Evolutionary conservation across 2,113 vertebrate genomes (phyloP).

Genomic region (Nesospiza acunhae): DNA sequence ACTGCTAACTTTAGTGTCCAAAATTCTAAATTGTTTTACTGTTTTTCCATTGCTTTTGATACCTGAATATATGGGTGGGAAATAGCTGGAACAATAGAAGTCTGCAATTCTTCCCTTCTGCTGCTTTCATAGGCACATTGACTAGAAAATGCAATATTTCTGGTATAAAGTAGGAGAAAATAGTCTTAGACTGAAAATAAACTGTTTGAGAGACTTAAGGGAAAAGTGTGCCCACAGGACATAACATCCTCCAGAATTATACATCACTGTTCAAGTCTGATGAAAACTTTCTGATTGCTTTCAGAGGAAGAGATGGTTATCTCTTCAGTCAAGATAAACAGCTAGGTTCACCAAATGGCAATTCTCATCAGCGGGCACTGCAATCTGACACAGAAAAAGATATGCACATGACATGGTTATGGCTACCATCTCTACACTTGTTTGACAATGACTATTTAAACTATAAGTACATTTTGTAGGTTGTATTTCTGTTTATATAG

Average conservation of each 20-base stretch:
- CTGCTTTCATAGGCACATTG: not conserved
- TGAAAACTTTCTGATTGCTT: slow-evolving; percentile 36
- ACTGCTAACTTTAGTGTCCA: not conserved
- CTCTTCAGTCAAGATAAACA: not conserved
- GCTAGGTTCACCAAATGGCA: not conserved
- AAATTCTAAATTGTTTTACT: not conserved
- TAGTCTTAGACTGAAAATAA: slow-evolving; percentile 21
- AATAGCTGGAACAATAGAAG: not conserved
- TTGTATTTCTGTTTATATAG: not conserved
- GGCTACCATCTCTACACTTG: not conserved
- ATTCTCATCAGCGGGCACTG: not conserved
- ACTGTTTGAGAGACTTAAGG: not conserved
- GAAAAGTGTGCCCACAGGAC: slow-evolving; percentile 17
- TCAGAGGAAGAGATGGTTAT: not conserved
- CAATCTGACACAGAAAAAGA: not conserved
- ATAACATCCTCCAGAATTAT: slow-evolving; percentile 7
- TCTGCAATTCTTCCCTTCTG: not conserved
- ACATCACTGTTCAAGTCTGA: slow-evolving; percentile 7
- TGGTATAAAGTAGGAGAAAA: not conserved
- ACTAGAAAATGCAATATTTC: slow-evolving; percentile 3
- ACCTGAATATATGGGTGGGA: not conserved
- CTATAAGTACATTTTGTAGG: not conserved
- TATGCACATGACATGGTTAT: not conserved
- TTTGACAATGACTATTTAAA: not conserved
- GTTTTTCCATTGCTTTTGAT: not conserved